Conservation (phyloP, 2,888 invertebrate species). For the Rhabditoides inermis region DNA sequence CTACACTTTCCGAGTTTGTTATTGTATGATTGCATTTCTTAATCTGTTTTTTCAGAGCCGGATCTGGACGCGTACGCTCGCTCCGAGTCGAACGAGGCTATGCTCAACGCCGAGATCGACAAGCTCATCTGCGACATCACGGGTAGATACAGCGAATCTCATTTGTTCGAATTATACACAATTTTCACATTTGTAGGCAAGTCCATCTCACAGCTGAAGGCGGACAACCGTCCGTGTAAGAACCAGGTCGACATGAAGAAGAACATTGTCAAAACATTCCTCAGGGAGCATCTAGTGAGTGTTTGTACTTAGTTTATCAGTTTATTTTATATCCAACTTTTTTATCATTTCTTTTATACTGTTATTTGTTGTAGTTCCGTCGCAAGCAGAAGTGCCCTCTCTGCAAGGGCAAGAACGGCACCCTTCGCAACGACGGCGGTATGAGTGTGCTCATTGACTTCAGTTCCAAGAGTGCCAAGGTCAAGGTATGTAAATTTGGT, state of each 20-base stretch:
- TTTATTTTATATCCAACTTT: too few species aligned
- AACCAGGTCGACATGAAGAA: constrained; percentile 34
- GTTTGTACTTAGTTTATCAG: too few species aligned
- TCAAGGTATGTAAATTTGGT: too few species aligned
- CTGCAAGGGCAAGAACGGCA: constrained; percentile 43
- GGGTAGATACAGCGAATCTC: too few species aligned
- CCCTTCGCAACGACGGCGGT: constrained; percentile 38
- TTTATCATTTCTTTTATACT: not conserved
- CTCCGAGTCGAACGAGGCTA: not conserved
- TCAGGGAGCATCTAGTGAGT: constrained; percentile 26
- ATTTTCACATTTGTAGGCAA: too few species aligned
- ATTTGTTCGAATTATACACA: too few species aligned
- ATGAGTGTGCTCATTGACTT: constrained; percentile 44
- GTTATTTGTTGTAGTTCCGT: constrained; percentile 30
- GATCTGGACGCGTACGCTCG: not conserved
- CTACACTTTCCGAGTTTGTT: too few species aligned
- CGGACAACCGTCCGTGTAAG: constrained; percentile 18
- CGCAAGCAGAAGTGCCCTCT: constrained; percentile 38
- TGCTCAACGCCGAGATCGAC: constrained; percentile 48
- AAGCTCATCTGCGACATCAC: constrained; percentile 53
- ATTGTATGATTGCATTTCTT: too few species aligned
- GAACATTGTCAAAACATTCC: constrained; percentile 23
- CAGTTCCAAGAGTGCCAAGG: too few species aligned
- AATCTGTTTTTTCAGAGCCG: too few species aligned
- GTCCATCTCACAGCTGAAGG: constrained; percentile 9